Conservation (phyloP, 2,113 vertebrate species). For the Oriolus oriolus region DNA sequence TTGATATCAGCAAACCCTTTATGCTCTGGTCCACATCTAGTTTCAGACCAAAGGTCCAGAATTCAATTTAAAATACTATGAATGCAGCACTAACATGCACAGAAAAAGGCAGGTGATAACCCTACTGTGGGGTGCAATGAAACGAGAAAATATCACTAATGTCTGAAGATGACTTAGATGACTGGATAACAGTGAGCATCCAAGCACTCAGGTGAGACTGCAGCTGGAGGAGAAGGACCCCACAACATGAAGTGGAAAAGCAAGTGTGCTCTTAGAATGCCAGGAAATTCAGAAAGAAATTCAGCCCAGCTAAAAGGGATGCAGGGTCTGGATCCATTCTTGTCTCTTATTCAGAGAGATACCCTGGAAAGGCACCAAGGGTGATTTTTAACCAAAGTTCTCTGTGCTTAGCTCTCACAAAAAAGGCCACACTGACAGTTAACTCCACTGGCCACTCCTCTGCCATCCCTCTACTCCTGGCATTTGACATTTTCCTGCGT, state of each 20-base stretch:
- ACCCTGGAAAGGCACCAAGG: neutral
- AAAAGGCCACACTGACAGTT: neutral
- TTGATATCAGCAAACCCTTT: neutral
- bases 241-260: neutral
- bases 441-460: neutral
- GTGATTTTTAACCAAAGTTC: neutral
- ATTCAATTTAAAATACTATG: conserved; percentile 10
- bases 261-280: neutral
- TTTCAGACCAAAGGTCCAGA: neutral
- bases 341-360: neutral
- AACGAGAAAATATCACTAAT: neutral
- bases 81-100: neutral
- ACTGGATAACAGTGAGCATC: neutral
- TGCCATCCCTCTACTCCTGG: neutral
- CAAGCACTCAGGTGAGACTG: neutral
- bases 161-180: neutral
- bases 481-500: neutral
- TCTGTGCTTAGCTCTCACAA: neutral
- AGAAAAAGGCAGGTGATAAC: neutral
- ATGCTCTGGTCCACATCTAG: neutral
- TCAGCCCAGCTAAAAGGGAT: neutral
- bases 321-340: neutral
- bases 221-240: rapidly evolving
- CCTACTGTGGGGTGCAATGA: neutral
- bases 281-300: neutral